Base-by-base conservation (phyloP, 2,888 invertebrate genomes). In the Alcis repandata region DNA sequence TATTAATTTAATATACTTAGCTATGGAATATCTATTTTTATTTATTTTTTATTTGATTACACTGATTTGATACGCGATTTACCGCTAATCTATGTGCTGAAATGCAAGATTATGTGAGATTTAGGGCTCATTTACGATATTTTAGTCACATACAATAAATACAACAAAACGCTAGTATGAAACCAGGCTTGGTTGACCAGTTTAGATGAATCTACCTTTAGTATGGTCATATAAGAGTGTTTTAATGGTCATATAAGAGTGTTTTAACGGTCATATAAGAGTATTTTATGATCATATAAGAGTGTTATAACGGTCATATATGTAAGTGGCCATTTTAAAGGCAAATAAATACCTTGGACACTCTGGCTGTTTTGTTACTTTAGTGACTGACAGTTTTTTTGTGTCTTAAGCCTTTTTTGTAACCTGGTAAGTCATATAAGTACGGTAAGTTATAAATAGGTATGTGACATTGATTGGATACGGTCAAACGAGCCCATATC, bases 71-170 rank as follows among this genome's bases (percentile, higher is more conserved):
- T 70, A 69, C 58, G 66, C 65, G 58, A 66, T 51, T 60, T 66
- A 60, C 57, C 33, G 60, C 57, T 52, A 54, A 38, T 32, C 13
- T 57, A 62, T 61, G 71, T 71, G 73, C 73, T 61, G 63, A 65
- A 64, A 61, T 67, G 63, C 60, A 68, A 69, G 67, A 64, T 66
- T 73, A 68, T 58, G 65, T 69, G 68, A 64, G 43, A 49, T 63
- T 43, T 49, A 13, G 51, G 57, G 36, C 51, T 27, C 33, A 43
- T 56, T 63, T 59, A 32, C 20, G 66, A 22, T 46, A 57, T 33
- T 33, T 41, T 48, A 54, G 38, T 38, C 27, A 22, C 36, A 40
- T 32, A 27, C n/a, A 15, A 15, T 7, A 6, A 27, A 27, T 27
- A 27, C 27, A 27, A 27, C 11, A 38, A 19, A 32, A 36, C 19